phyloP scores from a whole-genome alignment of 2,888 invertebrate genomes.

The Amiota mariae region DNA sequence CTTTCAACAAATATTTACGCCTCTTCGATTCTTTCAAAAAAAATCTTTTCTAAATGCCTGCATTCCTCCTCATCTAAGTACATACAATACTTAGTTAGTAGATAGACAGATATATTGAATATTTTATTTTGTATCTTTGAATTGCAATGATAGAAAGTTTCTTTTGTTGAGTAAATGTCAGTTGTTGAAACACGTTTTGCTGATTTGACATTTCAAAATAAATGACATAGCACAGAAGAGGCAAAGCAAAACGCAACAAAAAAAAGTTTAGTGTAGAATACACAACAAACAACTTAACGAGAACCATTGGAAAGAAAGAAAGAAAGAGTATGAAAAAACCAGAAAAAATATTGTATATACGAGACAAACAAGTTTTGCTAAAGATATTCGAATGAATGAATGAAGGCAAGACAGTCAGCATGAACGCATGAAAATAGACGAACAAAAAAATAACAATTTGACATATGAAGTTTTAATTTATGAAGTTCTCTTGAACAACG shows the following conservation, averaged over 20 bases:
- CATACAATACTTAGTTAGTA: too few species aligned
- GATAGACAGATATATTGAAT: too few species aligned
- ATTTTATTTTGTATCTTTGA: background rate
- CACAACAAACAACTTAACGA: too few species aligned
- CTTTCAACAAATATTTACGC: too few species aligned
- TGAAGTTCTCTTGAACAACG: constrained; percentile 49
- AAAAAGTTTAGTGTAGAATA: too few species aligned
- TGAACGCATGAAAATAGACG: background rate
- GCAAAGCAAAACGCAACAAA: background rate
- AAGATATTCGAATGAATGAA: background rate
- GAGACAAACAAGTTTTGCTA: constrained; percentile 6
- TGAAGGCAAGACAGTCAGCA: background rate
- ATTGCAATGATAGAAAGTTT: background rate
- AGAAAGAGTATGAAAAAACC: background rate
- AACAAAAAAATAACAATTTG: constrained; percentile 47
- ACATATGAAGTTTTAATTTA: constrained; percentile 64
- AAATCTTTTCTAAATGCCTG: too few species aligned
- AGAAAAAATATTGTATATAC: background rate
- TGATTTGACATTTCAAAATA: constrained; percentile 61
- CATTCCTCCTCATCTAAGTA: too few species aligned
- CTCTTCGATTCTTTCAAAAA: too few species aligned
- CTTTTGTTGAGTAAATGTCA: background rate
- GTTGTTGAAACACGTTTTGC: constrained; percentile 45
- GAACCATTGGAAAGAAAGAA: too few species aligned
- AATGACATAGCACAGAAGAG: constrained; percentile 49